These are phyloP conservation scores for Phalacrocorax aristotelis DNA, from an alignment of 2,113 vertebrate species.

Conservation along the genomic window DNA sequence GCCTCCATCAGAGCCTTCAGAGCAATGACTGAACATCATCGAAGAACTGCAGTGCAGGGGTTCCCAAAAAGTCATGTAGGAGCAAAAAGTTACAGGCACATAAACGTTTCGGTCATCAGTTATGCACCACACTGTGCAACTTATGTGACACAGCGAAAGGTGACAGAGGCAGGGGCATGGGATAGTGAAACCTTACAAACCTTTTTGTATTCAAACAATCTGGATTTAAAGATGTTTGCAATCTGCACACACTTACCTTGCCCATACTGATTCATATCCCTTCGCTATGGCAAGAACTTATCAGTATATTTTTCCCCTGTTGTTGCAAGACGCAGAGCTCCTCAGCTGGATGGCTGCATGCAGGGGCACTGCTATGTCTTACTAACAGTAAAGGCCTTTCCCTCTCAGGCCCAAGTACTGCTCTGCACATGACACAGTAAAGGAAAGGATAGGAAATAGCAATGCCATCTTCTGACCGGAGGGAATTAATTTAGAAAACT, in stretches of 20 bases:
- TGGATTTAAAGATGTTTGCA: neutral
- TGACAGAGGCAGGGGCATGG: accelerated
- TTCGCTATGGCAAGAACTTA: neutral
- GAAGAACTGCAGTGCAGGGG: neutral
- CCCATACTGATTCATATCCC: neutral
- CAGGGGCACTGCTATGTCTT: neutral
- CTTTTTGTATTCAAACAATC: neutral
- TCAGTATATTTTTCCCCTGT: neutral
- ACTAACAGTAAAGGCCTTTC: neutral
- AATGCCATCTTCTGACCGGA: neutral
- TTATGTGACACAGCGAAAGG: neutral
- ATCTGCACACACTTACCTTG: neutral
- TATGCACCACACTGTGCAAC: neutral
- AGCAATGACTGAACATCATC: neutral
- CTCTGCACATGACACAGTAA: neutral
- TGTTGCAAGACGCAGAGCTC: neutral
- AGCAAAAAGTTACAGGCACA: neutral
- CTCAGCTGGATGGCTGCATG: neutral
- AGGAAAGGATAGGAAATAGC: neutral
- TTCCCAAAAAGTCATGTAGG: neutral
- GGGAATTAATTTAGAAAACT: neutral
- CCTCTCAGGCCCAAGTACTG: neutral
- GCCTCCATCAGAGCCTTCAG: neutral
- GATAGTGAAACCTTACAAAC: neutral
- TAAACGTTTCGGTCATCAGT: neutral